phyloP scores from a whole-genome alignment of 2,797 vertebrate genomes.

The Sebastiscus albofasciatus region DNA sequence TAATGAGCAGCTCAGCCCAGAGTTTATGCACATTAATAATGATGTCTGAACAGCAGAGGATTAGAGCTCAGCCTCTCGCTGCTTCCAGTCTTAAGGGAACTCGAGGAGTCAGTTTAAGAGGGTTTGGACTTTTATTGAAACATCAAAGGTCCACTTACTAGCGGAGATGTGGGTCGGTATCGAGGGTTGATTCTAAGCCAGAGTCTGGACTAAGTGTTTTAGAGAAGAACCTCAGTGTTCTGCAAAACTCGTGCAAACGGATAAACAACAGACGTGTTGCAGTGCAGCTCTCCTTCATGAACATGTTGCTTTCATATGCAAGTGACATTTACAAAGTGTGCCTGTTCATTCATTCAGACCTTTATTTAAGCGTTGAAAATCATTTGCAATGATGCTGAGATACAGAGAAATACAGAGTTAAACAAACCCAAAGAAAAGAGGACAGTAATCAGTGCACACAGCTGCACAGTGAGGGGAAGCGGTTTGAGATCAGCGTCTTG shows the following conservation, averaged over 20 bases:
- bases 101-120: neutral
- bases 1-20: neutral
- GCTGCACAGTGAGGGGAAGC: no score
- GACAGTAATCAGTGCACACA: no score
- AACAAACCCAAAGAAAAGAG: fast-evolving
- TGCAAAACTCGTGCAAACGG: no score
- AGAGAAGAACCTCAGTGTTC: no score
- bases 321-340: no score
- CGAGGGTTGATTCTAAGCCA: neutral
- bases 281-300: no score
- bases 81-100: neutral
- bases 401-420: no score
- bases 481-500: no score
- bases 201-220: neutral
- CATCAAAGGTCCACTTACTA: neutral
- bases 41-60: neutral
- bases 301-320: no score
- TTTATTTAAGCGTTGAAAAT: no score
- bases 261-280: fast-evolving
- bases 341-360: no score
- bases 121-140: neutral
- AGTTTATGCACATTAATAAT: neutral
- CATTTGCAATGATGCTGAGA: no score
- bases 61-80: neutral
- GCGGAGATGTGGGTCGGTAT: neutral